phyloP scores from a whole-genome alignment of 2,888 invertebrate genomes.

The Drosophila hawaiiensis region DNA sequence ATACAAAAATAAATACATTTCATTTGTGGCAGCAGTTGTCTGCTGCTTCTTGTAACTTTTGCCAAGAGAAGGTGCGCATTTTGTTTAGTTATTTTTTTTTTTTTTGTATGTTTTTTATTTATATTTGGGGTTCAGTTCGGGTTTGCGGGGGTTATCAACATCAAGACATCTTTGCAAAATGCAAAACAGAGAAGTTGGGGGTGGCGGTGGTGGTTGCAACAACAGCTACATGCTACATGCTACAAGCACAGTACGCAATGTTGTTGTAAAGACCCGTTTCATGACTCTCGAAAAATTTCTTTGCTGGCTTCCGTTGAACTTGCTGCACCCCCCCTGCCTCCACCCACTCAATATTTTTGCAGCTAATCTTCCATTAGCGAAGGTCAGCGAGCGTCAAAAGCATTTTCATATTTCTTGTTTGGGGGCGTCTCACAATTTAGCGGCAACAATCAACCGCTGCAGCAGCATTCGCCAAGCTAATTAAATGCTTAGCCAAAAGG shows the following conservation, averaged over 20 bases:
- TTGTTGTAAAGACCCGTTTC: constrained; percentile 34
- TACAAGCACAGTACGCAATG: constrained; percentile 46
- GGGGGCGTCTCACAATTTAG: constrained; percentile 24
- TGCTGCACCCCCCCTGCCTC: background rate
- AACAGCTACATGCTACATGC: constrained; percentile 18
- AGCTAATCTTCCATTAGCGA: constrained; percentile 38
- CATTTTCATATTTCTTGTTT: constrained; percentile 48
- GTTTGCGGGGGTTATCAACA: constrained; percentile 49
- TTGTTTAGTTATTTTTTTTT: constrained; percentile 18
- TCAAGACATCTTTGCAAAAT: constrained; percentile 56
- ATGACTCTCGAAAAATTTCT: constrained; percentile 33
- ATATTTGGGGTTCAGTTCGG: constrained; percentile 18
- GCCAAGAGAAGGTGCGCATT: constrained; percentile 26
- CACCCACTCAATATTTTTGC: background rate
- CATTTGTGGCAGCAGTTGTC: constrained; percentile 38
- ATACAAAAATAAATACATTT: constrained; percentile 49
- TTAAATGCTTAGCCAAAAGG: constrained; percentile 23
- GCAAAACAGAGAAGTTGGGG: constrained; percentile 42
- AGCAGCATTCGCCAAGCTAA: constrained; percentile 21
- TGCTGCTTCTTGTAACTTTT: constrained; percentile 45
- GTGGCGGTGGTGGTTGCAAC: background rate
- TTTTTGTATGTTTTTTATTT: constrained; percentile 16
- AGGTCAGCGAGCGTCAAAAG: constrained; percentile 69
- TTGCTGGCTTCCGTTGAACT: constrained; percentile 75
- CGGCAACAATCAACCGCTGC: constrained; percentile 37